Base-by-base conservation (phyloP, 2,888 invertebrate species). In the Bhutanitis thaidina region DNA sequence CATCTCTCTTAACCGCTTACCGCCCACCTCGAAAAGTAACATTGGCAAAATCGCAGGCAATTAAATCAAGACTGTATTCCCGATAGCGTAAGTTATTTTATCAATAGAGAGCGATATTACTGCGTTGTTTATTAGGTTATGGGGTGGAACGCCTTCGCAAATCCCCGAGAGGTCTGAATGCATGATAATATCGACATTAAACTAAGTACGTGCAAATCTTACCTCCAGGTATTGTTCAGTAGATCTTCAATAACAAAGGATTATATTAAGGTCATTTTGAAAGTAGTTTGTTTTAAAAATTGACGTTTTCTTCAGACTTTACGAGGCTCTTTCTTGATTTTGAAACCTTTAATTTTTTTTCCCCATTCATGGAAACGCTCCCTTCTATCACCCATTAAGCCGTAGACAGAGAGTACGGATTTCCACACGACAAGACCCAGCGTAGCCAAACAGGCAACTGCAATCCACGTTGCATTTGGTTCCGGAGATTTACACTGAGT, bases 151-250 rank as follows among this genome's bases (percentile, higher is more conserved):
- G 76, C 80, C 81, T 71, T 36, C 36, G 51, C 37, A 43, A 37
- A 37, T 68, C 69, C 75, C 68, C 60, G 62, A 66, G 69, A 66
- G 65, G 63, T 65, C 67, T 72, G 71, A 70, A 68, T 71, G 65
- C 65, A 62, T 58, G 74, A 74, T 73, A 58, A 53, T 57, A 72
- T 72, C 74, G 67, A 64, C 66, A 64, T 64, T 66, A 69, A 71
- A 78, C 71, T 79, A 77, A 80, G 76, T 76, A 78, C 73, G 71
- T 75, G 77, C 69, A 72, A 74, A 75, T 69, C 65, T 70, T 59
- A 15, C 30, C 10, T 51, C 55, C 57, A 59, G n/a, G 61, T 57
- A 60, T 65, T 71, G 71, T 68, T 65, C 60, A 59, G 64, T 58
- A 54, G 41, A 48, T 43, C 34, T 53, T 32, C 34, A 27, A n/a